Evolutionary conservation across 2,113 vertebrate genomes (phyloP), one percentile per base, ranked within the genome.

Genomic region (Syngnathus typhle): DNA sequence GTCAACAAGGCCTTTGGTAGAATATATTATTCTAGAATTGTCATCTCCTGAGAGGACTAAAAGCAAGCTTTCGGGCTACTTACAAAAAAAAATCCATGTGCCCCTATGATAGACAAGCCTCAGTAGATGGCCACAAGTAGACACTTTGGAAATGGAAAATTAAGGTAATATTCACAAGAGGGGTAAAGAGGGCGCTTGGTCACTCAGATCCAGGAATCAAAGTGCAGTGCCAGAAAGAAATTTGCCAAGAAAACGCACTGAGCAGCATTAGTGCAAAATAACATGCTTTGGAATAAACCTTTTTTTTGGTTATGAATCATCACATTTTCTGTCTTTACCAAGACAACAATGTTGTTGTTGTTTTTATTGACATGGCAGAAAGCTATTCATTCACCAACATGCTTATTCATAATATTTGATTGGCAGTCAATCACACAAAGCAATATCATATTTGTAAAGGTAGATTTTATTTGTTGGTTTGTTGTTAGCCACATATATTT

Each of bases 401-500:
- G 19, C 7, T 51, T n/a, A 51, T 51, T 46, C 16, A 16, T 46
- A 46, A 46, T 16, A 46, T 15, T 16, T 18, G 44, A 47, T 18
- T 47, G 21, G 21, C 23, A 55, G 8, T 27, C 44, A 47, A 47
- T 18, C 16, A 47, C 44, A 47, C 16, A 47, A 46, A 18, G 15
- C 44, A 47, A 47, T 23, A 54, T 23, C 9, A 54, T 54, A 3
- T 54, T 54, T 54, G 21, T 54, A 21, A 54, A 5, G n/a, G 19
- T 52, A 52, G 3, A n/a, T 52, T 52, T 21, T 52, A 4, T 7
- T 51, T 51, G 18, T 51, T 51, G 47, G 10, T 12, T 4, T 7
- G n/a, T 44, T 41, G 41, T 13, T 44, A 62, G 21, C 60, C 19
- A 61, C 27, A 59, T 47, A 18, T 15, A 60, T 70, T 49, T 54